Evolutionary conservation across 2,113 vertebrate species (phyloP).

Genomic region (Pterophyllum scalare): DNA sequence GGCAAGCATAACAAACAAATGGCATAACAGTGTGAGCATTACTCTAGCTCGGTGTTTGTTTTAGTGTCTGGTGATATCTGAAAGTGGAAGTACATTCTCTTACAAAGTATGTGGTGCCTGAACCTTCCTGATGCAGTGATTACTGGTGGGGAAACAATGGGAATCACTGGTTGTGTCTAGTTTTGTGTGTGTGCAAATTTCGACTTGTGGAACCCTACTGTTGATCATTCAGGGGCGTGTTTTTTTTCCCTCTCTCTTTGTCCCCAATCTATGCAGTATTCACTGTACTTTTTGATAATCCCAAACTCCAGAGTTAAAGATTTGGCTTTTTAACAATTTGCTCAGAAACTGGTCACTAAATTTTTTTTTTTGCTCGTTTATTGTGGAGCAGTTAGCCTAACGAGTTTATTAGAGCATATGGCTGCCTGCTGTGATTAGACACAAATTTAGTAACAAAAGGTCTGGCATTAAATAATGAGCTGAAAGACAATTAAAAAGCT

Average conservation of each 20-base stretch:
- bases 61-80: not conserved
- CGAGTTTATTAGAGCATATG: not conserved
- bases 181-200: not conserved
- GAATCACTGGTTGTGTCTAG: not conserved
- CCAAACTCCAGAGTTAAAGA: not conserved
- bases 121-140: not conserved
- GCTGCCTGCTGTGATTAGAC: not conserved
- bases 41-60: not conserved
- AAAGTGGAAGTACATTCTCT: not conserved
- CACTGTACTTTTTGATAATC: not conserved
- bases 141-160: not conserved
- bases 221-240: too few relatives aligned
- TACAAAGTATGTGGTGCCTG: not conserved
- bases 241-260: too few relatives aligned
- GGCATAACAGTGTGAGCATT: not conserved
- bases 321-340: not conserved
- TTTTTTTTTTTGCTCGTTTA: not conserved
- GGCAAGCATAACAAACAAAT: not conserved
- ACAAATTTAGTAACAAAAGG: not conserved
- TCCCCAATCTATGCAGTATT: too few relatives aligned
- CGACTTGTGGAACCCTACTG: too few relatives aligned
- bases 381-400: not conserved
- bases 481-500: not conserved
- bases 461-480: not conserved
- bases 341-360: not conserved